Base-by-base conservation (phyloP, 2,113 vertebrate genomes). In the Spea bombifrons region DNA sequence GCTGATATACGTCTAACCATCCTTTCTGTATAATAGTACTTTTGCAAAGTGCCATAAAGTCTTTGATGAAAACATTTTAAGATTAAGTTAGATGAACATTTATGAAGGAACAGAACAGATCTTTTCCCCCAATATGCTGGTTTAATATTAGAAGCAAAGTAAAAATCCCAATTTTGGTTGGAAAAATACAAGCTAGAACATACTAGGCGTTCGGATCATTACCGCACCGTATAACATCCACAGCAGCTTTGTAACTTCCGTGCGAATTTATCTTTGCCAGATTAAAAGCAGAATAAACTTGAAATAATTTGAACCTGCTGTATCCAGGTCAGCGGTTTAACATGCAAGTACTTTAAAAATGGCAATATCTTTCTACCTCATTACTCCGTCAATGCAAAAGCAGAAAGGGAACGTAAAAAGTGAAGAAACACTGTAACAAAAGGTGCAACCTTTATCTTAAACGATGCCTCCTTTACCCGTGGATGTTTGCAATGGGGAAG, bases 301-400 rank as follows among this genome's bases (percentile, higher is more conserved):
- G 3, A 45, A 30, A 65, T 6, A 50, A 49, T 7, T 10, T 52
- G 61, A 53, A 47, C 30, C 46, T 71, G 15, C 57, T 52, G 48
- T 57, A 78, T 78, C 44, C 63, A 65, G 76, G 68, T 78, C 76
- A 72, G 12, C 12, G 53, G 43, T 71, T 53, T 80, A 80, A 73
- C 70, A 73, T 63, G 57, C 77, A 66, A 45, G 49, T 15, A 55
- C 75, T 48, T 55, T 48, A 50, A 59, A 73, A 80, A 57, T 16
- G 16, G 16, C 73, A 80, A 67, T 52, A 55, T 66, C 77, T 80
- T 73, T 73, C 77, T 73, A 9, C 12, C 70, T 80, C 71, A 80
- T 80, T 80, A 80, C 50, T 80, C 49, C 55, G 61, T 66, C 61
- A 59, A 48, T 48, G 70, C 57, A 67, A 73, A 65, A 49, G 65